Evolutionary conservation across 2,888 invertebrate genomes (phyloP), one percentile per base, ranked within the genome.

Genomic region (Cheilosia urbana): DNA sequence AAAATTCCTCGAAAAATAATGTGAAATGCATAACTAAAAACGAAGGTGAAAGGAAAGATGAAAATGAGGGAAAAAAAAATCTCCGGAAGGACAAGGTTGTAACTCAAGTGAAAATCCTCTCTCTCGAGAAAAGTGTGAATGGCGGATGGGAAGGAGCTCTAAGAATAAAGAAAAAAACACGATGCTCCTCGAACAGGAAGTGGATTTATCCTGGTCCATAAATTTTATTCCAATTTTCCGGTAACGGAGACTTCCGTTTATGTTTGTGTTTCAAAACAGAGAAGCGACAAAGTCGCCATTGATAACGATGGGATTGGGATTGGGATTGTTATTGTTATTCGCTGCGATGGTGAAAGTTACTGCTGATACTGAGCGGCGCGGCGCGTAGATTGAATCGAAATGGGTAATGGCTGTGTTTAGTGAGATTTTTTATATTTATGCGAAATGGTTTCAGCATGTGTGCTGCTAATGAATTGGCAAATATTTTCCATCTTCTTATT

Each of bases 171-270:
- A 66, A 77, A 71, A 62, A 71, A 65, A 68, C 73, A 72, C 72
- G 27, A 51, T 77, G 71, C 55, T 77, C 72, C 57, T 68, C 34
- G 30, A 66, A 21, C 53, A 24, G 88, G 88, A 88, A 87, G 87
- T 82, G 81, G 87, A 88, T 88, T 88, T 88, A 88, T 88, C 84
- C 88, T 87, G 85, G 85, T 87, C 87, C 88, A 89, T 89, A 89
- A 88, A 88, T 88, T 88, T 89, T 88, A 88, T 87, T 89, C 87
- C 87, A 87, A 83, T 88, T 88, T 88, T 87, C 80, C 89, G 88
- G 89, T 88, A 88, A 88, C 88, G 87, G 88, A 87, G 87, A 87
- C 88, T 88, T 88, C 87, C 85, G 87, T 71, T 88, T 87, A 53
- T 66, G 65, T 34, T 69, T 80, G 60, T 30, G 42, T 34, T 62